These are phyloP conservation scores for Gorsachius goisagi DNA, from an alignment of 2,113 vertebrate species.

Conservation along the genomic window DNA sequence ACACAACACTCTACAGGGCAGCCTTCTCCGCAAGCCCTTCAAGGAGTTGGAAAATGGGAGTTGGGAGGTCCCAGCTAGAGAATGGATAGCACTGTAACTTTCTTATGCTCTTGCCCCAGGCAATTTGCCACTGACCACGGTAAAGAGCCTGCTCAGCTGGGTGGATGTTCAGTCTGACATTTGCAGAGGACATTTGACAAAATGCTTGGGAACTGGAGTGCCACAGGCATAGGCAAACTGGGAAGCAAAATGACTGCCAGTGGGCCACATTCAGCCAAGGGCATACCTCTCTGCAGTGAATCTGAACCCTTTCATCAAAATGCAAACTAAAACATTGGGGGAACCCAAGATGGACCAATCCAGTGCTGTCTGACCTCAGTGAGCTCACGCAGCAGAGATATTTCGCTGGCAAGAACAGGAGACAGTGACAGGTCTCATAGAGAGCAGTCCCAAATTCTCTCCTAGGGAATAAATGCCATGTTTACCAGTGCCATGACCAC, in stretches of 20 bases:
- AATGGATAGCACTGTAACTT: neutral
- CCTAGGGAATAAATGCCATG: conserved; percentile 9
- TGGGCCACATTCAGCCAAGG: neutral
- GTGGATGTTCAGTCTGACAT: neutral
- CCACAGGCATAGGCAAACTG: neutral
- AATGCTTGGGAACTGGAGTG: neutral
- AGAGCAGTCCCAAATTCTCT: conserved; percentile 16
- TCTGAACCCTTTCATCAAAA: neutral
- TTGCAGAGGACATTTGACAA: neutral
- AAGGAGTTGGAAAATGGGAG: neutral
- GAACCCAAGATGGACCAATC: neutral
- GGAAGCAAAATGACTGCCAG: neutral
- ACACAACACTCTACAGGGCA: neutral
- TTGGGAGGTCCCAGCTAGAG: neutral
- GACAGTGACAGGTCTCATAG: conserved; percentile 16
- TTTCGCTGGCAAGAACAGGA: neutral
- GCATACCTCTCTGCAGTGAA: neutral
- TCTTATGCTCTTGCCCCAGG: neutral
- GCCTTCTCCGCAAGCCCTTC: neutral
- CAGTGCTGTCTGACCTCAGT: neutral
- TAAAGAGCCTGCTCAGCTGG: neutral
- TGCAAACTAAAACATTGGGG: neutral
- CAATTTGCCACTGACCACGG: neutral
- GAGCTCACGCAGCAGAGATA: neutral
- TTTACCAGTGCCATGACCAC: conserved; percentile 20